Evolutionary conservation across 2,888 invertebrate genomes (phyloP).

Genomic region (Diarsia dahlii): DNA sequence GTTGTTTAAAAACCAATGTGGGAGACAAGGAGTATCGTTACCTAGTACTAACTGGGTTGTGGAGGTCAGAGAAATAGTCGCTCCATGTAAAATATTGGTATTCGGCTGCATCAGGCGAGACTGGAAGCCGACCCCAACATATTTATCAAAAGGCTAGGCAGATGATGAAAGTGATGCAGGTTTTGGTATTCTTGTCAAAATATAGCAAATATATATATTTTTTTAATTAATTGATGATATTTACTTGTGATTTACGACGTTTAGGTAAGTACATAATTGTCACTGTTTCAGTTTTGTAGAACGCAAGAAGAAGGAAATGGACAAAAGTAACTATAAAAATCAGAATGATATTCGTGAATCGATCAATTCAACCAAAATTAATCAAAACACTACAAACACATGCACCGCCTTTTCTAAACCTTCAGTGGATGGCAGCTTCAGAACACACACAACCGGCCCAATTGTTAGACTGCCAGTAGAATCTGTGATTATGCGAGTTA

Average conservation of each 20-base stretch:
- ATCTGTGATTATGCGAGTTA: constrained; percentile 79
- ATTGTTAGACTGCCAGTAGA: constrained; percentile 81
- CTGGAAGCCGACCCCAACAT: no score
- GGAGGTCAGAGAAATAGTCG: no score
- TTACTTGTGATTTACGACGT: constrained; percentile 1
- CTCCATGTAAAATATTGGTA: no score
- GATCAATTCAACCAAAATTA: constrained; percentile 2
- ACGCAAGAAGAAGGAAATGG: constrained; percentile 38
- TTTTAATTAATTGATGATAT: not conserved
- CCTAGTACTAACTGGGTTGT: no score
- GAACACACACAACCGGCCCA: constrained; percentile 74
- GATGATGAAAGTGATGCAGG: constrained; percentile 68
- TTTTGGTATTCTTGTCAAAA: not conserved
- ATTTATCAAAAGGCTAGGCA: no score
- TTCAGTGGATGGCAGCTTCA: constrained; percentile 36
- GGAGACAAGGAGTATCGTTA: no score
- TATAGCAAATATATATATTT: not conserved
- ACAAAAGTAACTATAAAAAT: not conserved
- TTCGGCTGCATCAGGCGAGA: no score
- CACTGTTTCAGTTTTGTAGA: constrained; percentile 68
- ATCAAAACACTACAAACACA: constrained; percentile 8
- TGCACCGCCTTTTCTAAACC: not conserved
- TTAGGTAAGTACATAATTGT: not conserved
- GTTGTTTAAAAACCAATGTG: no score
- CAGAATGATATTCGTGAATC: not conserved